Evolutionary conservation across 1,140 invertebrate genomes (phyloP).

Genomic region (Bombus affinis): DNA sequence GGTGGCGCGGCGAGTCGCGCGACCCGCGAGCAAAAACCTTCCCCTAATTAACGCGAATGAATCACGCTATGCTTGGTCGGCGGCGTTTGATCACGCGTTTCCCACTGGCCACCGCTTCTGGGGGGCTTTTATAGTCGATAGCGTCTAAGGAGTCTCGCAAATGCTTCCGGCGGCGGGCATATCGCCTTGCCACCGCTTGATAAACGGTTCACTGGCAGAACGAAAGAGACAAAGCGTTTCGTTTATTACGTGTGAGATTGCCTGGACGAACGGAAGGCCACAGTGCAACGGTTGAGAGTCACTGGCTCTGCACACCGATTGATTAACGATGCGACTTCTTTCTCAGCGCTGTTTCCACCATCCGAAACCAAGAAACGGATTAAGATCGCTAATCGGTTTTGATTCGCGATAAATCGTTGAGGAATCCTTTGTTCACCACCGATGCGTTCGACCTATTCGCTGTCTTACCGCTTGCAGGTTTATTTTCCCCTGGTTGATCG

Average conservation of each 20-base stretch:
- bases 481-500: neutral
- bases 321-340: slow-evolving; percentile 65
- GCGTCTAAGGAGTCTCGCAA: slow-evolving; percentile 46
- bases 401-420: slow-evolving; percentile 57
- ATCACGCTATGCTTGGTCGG: slow-evolving; percentile 13
- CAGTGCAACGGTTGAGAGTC: slow-evolving; percentile 51
- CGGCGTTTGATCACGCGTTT: slow-evolving; percentile 24
- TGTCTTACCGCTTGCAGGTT: neutral
- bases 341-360: slow-evolving; percentile 53
- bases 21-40: neutral
- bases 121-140: slow-evolving; percentile 54
- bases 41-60: slow-evolving; percentile 46
- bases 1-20: neutral
- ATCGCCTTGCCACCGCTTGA: slow-evolving; percentile 47
- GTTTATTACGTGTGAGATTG: neutral
- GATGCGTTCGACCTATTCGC: slow-evolving; percentile 29
- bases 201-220: slow-evolving; percentile 53
- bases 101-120: neutral
- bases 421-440: slow-evolving; percentile 14
- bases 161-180: slow-evolving; percentile 48
- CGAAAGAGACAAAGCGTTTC: neutral
- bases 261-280: neutral
- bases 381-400: slow-evolving; percentile 64
- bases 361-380: slow-evolving; percentile 63
- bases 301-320: slow-evolving; percentile 60